Conservation (phyloP, 2,113 vertebrate species). For the Leptobrachium leishanense region DNA sequence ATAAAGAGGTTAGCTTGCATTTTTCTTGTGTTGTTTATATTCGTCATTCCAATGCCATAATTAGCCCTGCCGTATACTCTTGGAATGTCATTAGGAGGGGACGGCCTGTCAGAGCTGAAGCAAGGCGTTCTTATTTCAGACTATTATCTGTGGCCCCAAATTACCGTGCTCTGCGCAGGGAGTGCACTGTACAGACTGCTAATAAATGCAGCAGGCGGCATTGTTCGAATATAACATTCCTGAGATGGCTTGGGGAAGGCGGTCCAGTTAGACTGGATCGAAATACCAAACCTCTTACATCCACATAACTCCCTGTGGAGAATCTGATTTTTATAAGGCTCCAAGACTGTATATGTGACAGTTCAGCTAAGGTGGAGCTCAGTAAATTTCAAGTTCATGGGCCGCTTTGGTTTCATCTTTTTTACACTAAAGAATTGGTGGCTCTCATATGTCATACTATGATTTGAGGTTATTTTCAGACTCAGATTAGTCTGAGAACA, state of each 20-base stretch:
- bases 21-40: slow-evolving; percentile 43
- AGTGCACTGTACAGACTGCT: slow-evolving; percentile 27
- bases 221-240: slow-evolving; percentile 39
- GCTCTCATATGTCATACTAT: no score
- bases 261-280: slow-evolving; percentile 41
- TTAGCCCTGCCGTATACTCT: slow-evolving; percentile 29
- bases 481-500: no score
- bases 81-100: slow-evolving; percentile 45
- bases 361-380: slow-evolving; percentile 15
- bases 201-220: slow-evolving; percentile 35
- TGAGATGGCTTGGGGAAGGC: slow-evolving; percentile 30
- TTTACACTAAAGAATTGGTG: no score
- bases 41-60: slow-evolving; percentile 44
- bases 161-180: slow-evolving; percentile 32
- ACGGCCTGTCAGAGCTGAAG: slow-evolving; percentile 9
- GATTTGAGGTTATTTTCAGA: no score
- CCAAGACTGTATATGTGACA: not conserved
- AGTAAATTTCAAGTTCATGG: not conserved
- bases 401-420: not conserved
- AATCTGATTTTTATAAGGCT: slow-evolving; percentile 10
- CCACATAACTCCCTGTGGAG: slow-evolving; percentile 23
- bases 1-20: slow-evolving; percentile 42
- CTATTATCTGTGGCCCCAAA: slow-evolving; percentile 36
- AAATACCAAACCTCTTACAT: slow-evolving; percentile 44
- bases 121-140: slow-evolving; percentile 44